Evolutionary conservation across 2,797 vertebrate genomes (phyloP), one percentile per base, ranked within the genome.

Genomic region (Setipinna tenuifilis): DNA sequence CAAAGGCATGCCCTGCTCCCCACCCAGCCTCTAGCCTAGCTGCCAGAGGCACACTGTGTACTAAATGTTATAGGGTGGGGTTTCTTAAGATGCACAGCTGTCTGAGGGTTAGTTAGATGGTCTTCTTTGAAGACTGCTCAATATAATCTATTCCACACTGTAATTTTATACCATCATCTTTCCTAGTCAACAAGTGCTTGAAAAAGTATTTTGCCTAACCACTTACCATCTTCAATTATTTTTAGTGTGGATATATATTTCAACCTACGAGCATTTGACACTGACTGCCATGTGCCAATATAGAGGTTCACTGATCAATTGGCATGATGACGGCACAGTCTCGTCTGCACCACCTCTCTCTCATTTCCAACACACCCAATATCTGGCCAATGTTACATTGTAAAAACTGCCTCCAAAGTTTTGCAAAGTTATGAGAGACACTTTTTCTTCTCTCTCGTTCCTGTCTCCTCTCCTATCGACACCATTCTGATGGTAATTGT

Each of bases 1-100:
- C 84, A 90, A 90, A 87, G 88, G 86, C 87, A 90, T 84, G 85
- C 88, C 87, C 85, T 84, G 83, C 84, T 90, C 89, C 81, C 83
- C 58, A 0, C 58, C 19, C 17, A 21, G 16, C 71, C 31, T 35
- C 71, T 75, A 44, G 19, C 71, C 35, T 12, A 21, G 21, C 58
- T 44, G 16, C 35, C 35, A 11, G 16, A 41, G 71, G 44, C 31
- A 11, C 35, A 17, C 35, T 17, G 71, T 7, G 35, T 78, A 44
- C 16, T n/a, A 21, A 78, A 78, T 78, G 71, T 78, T 78, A 78
- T 35, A 78, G 35, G 41, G 14, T 35, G 71, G 35, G 17, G 71
- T 41, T 41, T 31, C 35, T 35, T 6, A 17, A 10, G 31, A 19
- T 44, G 19, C 31, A 78, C 31, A 78, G 71, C 19, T 19, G 71